Base-by-base conservation (phyloP, 92 coral and sea anemone species). In the Actinostola sp. region DNA sequence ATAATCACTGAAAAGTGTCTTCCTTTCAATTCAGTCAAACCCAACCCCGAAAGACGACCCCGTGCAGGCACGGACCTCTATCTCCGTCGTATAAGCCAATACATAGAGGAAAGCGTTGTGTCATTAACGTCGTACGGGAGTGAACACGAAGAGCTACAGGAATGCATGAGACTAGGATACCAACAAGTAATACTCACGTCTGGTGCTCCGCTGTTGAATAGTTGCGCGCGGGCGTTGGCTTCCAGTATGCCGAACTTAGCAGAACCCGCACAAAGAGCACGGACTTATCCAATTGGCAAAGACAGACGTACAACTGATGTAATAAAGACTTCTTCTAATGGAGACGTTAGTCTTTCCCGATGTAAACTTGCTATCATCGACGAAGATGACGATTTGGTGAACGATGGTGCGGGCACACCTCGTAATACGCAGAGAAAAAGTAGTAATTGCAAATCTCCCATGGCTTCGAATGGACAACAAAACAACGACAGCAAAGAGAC, bases 51-150 rank as follows among this genome's bases (percentile, higher is more conserved):
- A n/a, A 65, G 69, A 23, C 69, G 78, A 51, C 66, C 61, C 10
- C 85, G 75, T 28, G 27, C 75, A 6, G 65, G 64, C 11, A 83
- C 82, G 2, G 85, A 82, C 32, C 71, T 89, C 12, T 70, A 76
- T 73, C 79, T 90, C 28, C 86, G 84, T 45, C 88, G 92, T 28
- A 63, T 72, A 32, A 90, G 96, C 72, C 80, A 83, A 19, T 82
- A 81, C 68, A 30, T 81, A 11, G 96, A 90, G 45, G 96, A 90
- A 73, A 90, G 96, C 64, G 96, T 86, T 10, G 68, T 87, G 17
- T 90, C 96, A 25, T 84, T 76, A 50, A 84, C 87, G 28, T 90
- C 96, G 29, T 79, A 73, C 62, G 96, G 82, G 56, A 88, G 92
- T 64, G 85, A 59, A 44, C 60, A 59, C 58, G 96, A 90, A 25